phyloP scores from a whole-genome alignment of 2,888 invertebrate genomes.

The Lobophora halterata region DNA sequence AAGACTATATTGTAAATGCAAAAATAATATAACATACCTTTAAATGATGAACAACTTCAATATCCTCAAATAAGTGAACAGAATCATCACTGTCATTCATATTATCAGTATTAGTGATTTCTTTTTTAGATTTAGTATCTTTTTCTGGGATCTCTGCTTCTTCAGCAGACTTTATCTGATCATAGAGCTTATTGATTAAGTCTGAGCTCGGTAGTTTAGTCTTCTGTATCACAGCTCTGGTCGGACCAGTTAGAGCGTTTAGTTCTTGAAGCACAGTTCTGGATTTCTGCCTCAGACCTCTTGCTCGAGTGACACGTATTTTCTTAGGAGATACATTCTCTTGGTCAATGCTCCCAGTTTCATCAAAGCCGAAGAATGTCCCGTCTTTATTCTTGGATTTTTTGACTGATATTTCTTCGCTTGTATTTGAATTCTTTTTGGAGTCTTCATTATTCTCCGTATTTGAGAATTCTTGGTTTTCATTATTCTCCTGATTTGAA shows the following conservation, averaged over 20 bases:
- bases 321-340: slow-evolving; percentile 67
- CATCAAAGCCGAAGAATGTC: slow-evolving; percentile 74
- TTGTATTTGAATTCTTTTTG: slow-evolving; percentile 37
- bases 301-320: slow-evolving; percentile 35
- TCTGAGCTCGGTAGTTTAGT: slow-evolving; percentile 49
- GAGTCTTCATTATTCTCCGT: slow-evolving; percentile 26
- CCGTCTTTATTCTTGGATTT: slow-evolving; percentile 39
- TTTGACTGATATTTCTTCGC: slow-evolving; percentile 31
- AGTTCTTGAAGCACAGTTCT: slow-evolving; percentile 57
- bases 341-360: slow-evolving; percentile 54
- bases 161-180: slow-evolving; percentile 51
- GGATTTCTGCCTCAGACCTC: slow-evolving; percentile 44
- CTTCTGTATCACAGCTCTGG: slow-evolving; percentile 51
- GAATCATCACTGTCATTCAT: slow-evolving; percentile 51
- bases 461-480: slow-evolving; percentile 33
- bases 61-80: slow-evolving; percentile 72
- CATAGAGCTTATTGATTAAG: slow-evolving; percentile 50
- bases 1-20: too few relatives aligned
- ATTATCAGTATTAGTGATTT: slow-evolving; percentile 38
- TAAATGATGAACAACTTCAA: slow-evolving; percentile 64
- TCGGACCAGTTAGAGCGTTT: slow-evolving; percentile 51
- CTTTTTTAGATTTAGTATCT: slow-evolving; percentile 26
- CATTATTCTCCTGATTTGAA: slow-evolving; percentile 22
- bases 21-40: too few relatives aligned
- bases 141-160: slow-evolving; percentile 51